Base-by-base conservation (phyloP, 2,113 vertebrate species). In the Morone saxatilis region DNA sequence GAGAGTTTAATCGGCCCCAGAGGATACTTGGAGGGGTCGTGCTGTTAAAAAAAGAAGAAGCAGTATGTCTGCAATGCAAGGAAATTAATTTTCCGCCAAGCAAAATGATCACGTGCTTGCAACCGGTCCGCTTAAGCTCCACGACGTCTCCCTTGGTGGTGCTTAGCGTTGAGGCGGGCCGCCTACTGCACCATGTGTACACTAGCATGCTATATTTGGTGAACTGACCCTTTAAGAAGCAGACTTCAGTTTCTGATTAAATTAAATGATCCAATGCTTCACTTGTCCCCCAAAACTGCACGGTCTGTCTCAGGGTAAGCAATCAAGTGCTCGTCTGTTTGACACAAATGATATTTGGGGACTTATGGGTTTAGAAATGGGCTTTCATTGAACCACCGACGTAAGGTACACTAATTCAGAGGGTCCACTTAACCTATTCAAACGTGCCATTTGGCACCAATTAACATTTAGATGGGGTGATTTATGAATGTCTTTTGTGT, bases 341-440 rank as follows among this genome's bases (percentile, higher is more conserved):
- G 85, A 91, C 85, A 78, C 71, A 81, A 81, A 89, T 88, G 86
- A 91, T 92, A 86, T 89, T 90, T 86, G 17, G 51, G 57, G 85
- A 92, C 66, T 90, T 91, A 89, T 78, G 74, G 61, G 40, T 78
- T 90, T 47, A 69, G 61, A 89, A 82, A 84, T 69, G 68, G 78
- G 70, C 40, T 87, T 87, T 86, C 84, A 80, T 85, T 76, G 78
- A 90, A 79, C 85, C 84, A 59, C 87, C 85, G 78, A 87, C 84
- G 17, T 74, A 76, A 67, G 16, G 43, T 83, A 57, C 84, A 80
- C 81, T 77, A 71, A 86, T 88, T 90, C 83, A 25, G 57, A 66
- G 50, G 43, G 13, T 84, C 84, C 89, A 93, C 88, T 93, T 92
- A 87, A 93, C 91, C 89, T 89, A 88, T 85, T 89, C 91, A 80